These are phyloP conservation scores for Noctua fimbriata DNA, from an alignment of 2,888 invertebrate species.

Conservation along the genomic window DNA sequence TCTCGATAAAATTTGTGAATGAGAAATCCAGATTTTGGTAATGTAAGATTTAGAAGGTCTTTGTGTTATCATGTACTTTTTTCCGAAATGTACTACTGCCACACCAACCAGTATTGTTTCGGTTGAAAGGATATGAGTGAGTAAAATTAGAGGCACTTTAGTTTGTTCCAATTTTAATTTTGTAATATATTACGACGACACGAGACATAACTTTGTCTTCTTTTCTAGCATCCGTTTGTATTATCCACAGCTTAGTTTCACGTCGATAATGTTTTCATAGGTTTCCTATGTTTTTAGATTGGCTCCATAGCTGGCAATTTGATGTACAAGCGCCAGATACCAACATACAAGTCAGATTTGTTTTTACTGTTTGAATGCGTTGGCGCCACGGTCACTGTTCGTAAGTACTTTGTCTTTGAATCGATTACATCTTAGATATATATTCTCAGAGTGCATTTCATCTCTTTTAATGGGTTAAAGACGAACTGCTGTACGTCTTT, in stretches of 20 bases:
- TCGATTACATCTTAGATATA: not conserved
- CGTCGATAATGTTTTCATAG: not conserved
- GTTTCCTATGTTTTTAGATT: slow-evolving; percentile 80
- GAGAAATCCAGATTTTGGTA: not conserved
- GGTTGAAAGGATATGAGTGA: not conserved
- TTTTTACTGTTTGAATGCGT: slow-evolving; percentile 90
- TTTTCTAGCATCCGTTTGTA: not conserved
- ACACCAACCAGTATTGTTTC: not conserved
- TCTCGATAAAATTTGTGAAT: not conserved
- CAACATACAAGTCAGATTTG: slow-evolving; percentile 92
- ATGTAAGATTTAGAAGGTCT: not conserved
- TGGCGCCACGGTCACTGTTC: slow-evolving; percentile 87
- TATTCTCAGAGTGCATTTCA: not conserved
- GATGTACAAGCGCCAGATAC: slow-evolving; percentile 91
- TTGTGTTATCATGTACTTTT: not conserved
- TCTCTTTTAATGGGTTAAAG: not conserved
- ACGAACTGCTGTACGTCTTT: too few species aligned
- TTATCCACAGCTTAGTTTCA: not conserved
- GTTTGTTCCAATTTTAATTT: not conserved
- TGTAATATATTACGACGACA: not conserved
- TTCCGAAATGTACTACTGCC: not conserved
- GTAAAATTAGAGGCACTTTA: too few species aligned
- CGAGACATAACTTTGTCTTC: too few species aligned
- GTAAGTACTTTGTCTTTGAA: slow-evolving; percentile 79
- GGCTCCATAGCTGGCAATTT: slow-evolving; percentile 93